Conservation (phyloP, 2,113 vertebrate genomes). For the Apteryx owenii region DNA sequence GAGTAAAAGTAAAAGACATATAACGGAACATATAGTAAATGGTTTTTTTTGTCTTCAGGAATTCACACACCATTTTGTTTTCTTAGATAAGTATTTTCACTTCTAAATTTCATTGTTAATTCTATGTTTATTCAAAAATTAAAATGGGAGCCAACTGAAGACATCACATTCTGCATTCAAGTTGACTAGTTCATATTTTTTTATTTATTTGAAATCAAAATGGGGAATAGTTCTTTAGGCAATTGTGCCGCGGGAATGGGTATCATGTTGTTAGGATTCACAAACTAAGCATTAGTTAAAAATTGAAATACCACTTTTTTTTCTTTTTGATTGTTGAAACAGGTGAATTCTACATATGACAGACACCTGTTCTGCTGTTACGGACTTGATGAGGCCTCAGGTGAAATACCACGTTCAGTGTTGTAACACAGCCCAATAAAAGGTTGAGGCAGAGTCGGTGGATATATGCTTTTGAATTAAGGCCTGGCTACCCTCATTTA, state of each 20-base stretch:
- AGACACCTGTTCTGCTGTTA: neutral
- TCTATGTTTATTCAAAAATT: neutral
- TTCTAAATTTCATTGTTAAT: neutral
- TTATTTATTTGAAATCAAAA: neutral
- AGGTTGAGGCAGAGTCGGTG: neutral
- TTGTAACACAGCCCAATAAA: neutral
- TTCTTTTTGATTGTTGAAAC: neutral
- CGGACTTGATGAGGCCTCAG: neutral
- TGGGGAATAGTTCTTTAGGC: neutral
- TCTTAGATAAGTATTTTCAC: neutral
- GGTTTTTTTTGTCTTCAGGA: neutral
- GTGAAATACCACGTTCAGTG: neutral
- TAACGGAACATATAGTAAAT: neutral
- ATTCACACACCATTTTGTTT: neutral
- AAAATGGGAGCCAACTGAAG: neutral
- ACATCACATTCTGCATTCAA: neutral
- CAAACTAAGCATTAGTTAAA: neutral
- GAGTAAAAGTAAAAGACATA: neutral
- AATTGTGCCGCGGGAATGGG: neutral
- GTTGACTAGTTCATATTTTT: rapidly evolving
- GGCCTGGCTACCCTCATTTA: neutral
- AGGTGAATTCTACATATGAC: neutral
- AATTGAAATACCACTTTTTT: rapidly evolving
- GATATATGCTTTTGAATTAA: neutral
- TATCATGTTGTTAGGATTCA: neutral